Percentiles rank a stretch among this genome's conserved stretches.
Evolutionary conservation across 2,797 vertebrate genomes (phyloP).

Genomic region (Melanogrammus aeglefinus): DNA sequence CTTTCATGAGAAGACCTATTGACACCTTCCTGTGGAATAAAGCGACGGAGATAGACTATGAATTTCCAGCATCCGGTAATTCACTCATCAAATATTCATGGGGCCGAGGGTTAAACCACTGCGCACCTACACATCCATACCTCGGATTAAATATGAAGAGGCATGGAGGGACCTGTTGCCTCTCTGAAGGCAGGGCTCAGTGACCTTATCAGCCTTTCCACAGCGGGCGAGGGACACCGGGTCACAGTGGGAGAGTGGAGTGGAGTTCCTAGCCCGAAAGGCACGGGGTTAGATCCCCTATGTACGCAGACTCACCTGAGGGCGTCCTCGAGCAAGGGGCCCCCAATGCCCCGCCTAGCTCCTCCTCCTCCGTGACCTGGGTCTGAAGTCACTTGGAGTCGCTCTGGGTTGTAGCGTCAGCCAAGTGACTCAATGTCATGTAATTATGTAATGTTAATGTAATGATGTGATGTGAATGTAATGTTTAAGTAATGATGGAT

Average conservation of each 20-base stretch:
- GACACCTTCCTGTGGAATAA: background rate
- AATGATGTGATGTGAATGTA: no score
- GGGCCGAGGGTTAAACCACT: background rate
- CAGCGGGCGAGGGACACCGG: background rate
- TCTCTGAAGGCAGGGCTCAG: no score
- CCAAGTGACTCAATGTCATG: no score
- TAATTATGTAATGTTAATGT: no score
- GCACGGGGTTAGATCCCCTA: conserved; percentile 16
- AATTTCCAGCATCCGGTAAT: background rate
- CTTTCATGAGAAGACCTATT: background rate
- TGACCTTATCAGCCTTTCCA: background rate
- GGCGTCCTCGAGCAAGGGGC: no score
- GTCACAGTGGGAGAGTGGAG: background rate
- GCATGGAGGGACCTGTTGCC: background rate
- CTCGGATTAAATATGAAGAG: conserved; percentile 10
- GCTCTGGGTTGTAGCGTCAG: no score
- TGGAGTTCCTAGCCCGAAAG: background rate
- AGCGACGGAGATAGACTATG: background rate
- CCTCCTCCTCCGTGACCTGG: no score
- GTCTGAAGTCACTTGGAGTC: no score
- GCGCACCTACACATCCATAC: conserved; percentile 4
- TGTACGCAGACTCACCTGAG: no score
- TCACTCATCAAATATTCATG: conserved; percentile 7
- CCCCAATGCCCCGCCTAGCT: no score
- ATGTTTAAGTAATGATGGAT: no score